phyloP scores from a whole-genome alignment of 2,888 invertebrate genomes.

The Spilarctia lutea region DNA sequence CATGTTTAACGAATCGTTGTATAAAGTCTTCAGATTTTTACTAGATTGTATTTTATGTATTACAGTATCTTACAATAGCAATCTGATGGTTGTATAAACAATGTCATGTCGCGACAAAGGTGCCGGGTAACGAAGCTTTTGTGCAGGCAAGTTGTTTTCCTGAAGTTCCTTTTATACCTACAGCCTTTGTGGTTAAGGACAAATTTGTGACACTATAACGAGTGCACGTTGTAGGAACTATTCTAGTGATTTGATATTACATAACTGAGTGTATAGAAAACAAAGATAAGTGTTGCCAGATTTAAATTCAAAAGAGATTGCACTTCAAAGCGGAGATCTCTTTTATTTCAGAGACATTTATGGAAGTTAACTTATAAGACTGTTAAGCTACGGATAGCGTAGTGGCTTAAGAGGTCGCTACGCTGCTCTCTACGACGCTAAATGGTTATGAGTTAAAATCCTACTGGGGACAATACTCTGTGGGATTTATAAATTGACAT shows the following conservation, averaged over 20 bases:
- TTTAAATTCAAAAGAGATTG: neutral
- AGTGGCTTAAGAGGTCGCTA: too few relatives aligned
- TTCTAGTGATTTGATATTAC: neutral
- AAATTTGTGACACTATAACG: slow-evolving; percentile 28
- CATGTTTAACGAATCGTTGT: neutral
- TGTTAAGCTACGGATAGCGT: too few relatives aligned
- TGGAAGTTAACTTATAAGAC: too few relatives aligned
- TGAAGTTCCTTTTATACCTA: slow-evolving; percentile 36
- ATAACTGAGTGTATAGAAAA: neutral
- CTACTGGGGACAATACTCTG: too few relatives aligned
- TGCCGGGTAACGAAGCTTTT: slow-evolving; percentile 29
- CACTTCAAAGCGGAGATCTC: too few relatives aligned
- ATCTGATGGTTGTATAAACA: slow-evolving; percentile 24
- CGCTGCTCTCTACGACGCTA: too few relatives aligned
- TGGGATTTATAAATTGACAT: too few relatives aligned
- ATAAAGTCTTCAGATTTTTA: neutral
- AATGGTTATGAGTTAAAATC: too few relatives aligned
- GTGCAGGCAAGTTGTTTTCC: slow-evolving; percentile 13
- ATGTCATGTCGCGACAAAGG: slow-evolving; percentile 27
- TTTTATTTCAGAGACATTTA: too few relatives aligned
- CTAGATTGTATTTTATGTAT: neutral
- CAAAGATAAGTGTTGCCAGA: neutral
- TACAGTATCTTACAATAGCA: neutral
- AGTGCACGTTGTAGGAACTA: slow-evolving; percentile 6
- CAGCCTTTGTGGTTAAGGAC: slow-evolving; percentile 24